Evolutionary conservation across 2,888 invertebrate species (phyloP), one percentile per base, ranked within the genome.

Genomic region (Diplolepis rosae): DNA sequence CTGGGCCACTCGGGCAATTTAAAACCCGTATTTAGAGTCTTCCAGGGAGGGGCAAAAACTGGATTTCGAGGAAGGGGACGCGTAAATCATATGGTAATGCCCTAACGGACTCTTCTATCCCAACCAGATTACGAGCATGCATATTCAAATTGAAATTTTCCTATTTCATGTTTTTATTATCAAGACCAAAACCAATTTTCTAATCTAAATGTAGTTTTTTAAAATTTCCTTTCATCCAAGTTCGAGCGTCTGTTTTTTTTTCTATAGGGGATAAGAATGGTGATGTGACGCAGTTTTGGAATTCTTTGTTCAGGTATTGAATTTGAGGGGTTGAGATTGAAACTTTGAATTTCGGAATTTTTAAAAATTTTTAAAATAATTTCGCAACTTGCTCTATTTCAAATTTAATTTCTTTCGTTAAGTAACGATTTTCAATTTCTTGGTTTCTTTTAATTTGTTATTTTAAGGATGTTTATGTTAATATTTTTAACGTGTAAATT

Each of bases 11-110:
- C 27, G 70, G 71, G 76, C 80, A 82, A 83, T 87, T 87, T 86
- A 85, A 86, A 85, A 84, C 82, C 78, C 79, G 81, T 83, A 83
- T 85, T 82, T 74, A 74, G 69, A 66, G 73, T 74, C 70, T 73
- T 71, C 67, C 28, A 70, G 9, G 51, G 56, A 70, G 70, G 72
- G 65, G 68, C 32, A 45, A 68, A 66, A 56, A 27, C 56, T 13
- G 39, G 71, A 32, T 70, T 50, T 71, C 69, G 75, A 78, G 70
- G 74, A 69, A 70, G 66, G 65, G 42, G 79, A 79, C 79, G 82
- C 79, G 78, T 85, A 83, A 84, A 88, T 88, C 87, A 87, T 87
- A 88, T 87, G 88, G 85, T 86, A 85, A 87, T 85, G 80, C 75
- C 75, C 76, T 82, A 83, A 84, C 82, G 80, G 81, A 82, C 79